Conservation (phyloP, 2,888 invertebrate genomes). For the Phyllotreta striolata region DNA sequence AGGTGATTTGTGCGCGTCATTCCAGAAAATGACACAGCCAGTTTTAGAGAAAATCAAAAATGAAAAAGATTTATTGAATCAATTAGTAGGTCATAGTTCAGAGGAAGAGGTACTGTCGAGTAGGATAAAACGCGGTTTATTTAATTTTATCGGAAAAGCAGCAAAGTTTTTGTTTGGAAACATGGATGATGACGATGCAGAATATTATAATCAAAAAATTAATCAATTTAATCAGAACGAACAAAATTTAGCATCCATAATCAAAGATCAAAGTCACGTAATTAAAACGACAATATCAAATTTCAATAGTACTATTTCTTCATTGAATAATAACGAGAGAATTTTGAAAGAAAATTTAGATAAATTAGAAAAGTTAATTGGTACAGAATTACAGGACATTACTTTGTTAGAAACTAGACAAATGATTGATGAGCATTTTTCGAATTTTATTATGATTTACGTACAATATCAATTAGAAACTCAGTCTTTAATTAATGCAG, state of each 20-base stretch:
- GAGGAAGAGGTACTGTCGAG: neutral
- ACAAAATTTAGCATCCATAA: slow-evolving; percentile 2
- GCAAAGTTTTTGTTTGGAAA: slow-evolving; percentile 30
- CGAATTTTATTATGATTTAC: slow-evolving; percentile 26
- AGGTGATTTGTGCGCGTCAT: too few species aligned
- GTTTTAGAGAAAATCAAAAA: slow-evolving; percentile 7
- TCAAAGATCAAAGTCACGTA: slow-evolving; percentile 32
- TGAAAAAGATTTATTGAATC: slow-evolving; percentile 9
- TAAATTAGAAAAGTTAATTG: slow-evolving; percentile 13
- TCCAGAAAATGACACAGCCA: too few species aligned
- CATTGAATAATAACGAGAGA: slow-evolving; percentile 29
- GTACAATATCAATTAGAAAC: slow-evolving; percentile 15
- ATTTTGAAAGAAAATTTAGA: slow-evolving; percentile 25
- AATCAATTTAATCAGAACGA: slow-evolving; percentile 22
- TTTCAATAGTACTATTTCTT: slow-evolving; percentile 33
- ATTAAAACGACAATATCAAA: slow-evolving; percentile 34
- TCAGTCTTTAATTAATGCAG: slow-evolving; percentile 21
- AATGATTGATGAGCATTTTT: slow-evolving; percentile 32
- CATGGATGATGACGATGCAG: slow-evolving; percentile 34
- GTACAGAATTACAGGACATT: slow-evolving; percentile 1
- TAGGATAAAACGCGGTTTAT: slow-evolving; percentile 17
- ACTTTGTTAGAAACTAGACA: slow-evolving; percentile 8
- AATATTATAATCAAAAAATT: slow-evolving; percentile 30
- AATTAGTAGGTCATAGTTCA: slow-evolving; percentile 3
- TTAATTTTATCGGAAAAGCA: slow-evolving; percentile 25